Conservation (phyloP, 1,140 invertebrate species). For the Apolygus lucorum region DNA sequence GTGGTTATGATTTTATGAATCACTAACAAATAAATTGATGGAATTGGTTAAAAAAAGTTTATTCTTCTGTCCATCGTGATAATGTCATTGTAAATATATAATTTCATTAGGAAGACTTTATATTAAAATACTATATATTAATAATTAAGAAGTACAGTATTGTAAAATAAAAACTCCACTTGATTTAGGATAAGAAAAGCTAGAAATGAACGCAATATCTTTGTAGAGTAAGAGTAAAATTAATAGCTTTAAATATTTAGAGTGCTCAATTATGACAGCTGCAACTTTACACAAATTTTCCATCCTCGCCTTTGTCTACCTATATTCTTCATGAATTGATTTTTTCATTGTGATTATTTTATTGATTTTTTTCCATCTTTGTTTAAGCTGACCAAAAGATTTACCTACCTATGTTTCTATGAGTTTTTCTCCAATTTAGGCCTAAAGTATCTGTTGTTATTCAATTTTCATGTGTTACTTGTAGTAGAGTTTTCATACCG, state of each 20-base stretch:
- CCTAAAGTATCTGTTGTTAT: background rate
- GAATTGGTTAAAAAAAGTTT: background rate
- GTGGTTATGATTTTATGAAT: background rate
- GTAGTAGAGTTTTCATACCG: too few relatives aligned
- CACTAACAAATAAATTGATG: background rate
- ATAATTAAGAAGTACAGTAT: conserved; percentile 7
- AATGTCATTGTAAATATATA: background rate
- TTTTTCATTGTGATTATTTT: too few relatives aligned
- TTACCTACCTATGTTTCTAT: background rate
- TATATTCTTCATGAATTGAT: too few relatives aligned
- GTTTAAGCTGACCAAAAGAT: conserved; percentile 2
- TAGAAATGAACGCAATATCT: background rate
- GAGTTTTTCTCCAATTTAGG: background rate
- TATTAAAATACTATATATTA: background rate
- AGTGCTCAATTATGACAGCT: conserved; percentile 15
- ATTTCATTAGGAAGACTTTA: conserved; percentile 11
- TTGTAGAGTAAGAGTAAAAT: background rate
- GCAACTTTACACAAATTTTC: conserved; percentile 6
- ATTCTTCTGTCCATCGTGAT: conserved; percentile 12
- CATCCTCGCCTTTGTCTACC: conserved; percentile 2
- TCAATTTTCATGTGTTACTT: background rate
- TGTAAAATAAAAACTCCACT: conserved; percentile 5
- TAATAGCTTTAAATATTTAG: conserved; percentile 15
- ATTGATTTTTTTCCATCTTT: background rate
- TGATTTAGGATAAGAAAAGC: background rate